phyloP scores from a whole-genome alignment of 23 tunicate species.

The Halocynthia aurantium region DNA sequence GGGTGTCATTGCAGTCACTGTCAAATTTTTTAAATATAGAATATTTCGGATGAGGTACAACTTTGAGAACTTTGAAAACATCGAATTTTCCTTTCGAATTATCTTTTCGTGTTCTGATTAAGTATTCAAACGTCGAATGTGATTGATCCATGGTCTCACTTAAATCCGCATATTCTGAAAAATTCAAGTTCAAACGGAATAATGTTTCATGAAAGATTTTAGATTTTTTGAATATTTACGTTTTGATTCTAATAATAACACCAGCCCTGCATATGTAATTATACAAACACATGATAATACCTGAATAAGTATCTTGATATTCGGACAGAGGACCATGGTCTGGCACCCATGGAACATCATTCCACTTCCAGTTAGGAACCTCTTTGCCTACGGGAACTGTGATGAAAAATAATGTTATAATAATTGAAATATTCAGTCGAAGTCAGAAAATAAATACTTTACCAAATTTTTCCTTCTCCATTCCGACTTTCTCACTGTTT shows the following conservation, averaged over 20 bases:
- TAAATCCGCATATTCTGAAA: constrained; percentile 6
- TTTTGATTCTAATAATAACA: too few species aligned
- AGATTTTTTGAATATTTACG: too few species aligned
- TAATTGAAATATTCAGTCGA: background rate
- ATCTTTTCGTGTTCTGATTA: background rate
- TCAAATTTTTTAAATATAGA: background rate
- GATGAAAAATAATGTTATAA: background rate
- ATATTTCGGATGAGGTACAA: constrained; percentile 22
- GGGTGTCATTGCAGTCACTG: background rate
- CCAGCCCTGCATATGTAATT: too few species aligned
- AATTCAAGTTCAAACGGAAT: background rate
- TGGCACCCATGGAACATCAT: too few species aligned
- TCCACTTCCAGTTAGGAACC: too few species aligned
- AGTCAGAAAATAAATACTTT: background rate
- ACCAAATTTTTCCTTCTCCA: background rate
- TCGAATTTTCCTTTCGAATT: background rate
- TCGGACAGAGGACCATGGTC: too few species aligned
- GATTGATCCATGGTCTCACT: constrained; percentile 12
- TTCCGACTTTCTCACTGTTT: too few species aligned
- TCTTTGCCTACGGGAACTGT: too few species aligned
- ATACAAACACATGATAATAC: too few species aligned
- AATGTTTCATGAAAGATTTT: background rate
- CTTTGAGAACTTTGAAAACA: constrained; percentile 9
- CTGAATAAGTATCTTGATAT: too few species aligned
- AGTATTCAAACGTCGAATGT: constrained; percentile 13